Evolutionary conservation across 2,888 invertebrate species (phyloP), one percentile per base, ranked within the genome.

Genomic region (Lampropteryx suffumata): DNA sequence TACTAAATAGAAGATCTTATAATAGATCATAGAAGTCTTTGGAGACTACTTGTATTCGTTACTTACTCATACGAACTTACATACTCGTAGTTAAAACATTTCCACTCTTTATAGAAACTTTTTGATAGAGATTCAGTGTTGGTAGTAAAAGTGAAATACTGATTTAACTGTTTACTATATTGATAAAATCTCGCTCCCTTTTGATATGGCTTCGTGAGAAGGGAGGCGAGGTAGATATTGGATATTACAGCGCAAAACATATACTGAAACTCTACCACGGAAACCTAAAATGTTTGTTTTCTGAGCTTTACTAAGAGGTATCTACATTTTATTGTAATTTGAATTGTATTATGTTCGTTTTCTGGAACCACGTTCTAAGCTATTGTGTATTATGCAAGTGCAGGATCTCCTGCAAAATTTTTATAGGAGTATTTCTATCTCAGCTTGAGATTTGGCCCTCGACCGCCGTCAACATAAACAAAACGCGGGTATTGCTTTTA

Each of bases 401-500:
- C n/a, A n/a, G n/a, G n/a, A n/a, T n/a, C n/a, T n/a, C 4, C 28
- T 3, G 10, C 33, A 13, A 33, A 9, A 32, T 33, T 33, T 6
- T 35, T 21, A 10, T 21, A 7, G 4, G 24, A 11, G 24, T 35
- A 35, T 35, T 24, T 21, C 1, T 34, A 34, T 34, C 17, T 34
- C n/a, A 21, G 24, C 24, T 11, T 21, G 10, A 35, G 21, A 36
- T 32, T 45, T 77, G 28, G 36, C 46, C 68, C 59, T 6, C 68
- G 71, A 73, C 79, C 78, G 79, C 72, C 79, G 80, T 84, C 84
- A 79, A 85, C 81, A 82, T 84, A 86, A 88, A 85, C 85, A 85
- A 84, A 84, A 83, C 76, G 71, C 71, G 77, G 81, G 83, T 79
- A 82, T 84, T 80, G 79, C 78, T 73, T 79, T 79, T 84, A 84